Percentiles rank a stretch among this genome's conserved stretches.
Conservation (phyloP, 2,113 vertebrate genomes). For the Poeciliopsis occidentalis region DNA sequence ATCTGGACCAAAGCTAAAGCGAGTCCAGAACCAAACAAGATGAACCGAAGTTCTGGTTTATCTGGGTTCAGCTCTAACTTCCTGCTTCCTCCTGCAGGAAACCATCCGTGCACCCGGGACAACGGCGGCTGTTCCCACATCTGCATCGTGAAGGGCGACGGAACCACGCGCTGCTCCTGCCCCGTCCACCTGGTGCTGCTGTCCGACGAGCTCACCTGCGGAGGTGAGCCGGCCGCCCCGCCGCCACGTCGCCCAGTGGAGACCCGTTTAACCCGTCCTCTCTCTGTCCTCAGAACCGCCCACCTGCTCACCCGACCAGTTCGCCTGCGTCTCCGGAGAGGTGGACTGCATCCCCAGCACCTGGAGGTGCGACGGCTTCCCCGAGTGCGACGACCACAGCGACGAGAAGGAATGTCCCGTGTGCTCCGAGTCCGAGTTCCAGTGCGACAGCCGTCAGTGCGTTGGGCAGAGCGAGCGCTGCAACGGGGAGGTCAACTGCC, state of each 20-base stretch:
- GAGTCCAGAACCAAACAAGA: no score
- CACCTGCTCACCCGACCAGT: constrained; percentile 96
- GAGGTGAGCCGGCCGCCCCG: constrained; percentile 79
- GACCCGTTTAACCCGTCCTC: background rate
- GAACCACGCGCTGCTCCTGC: constrained; percentile 95
- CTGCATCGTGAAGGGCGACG: constrained; percentile 95
- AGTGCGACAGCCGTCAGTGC: constrained; percentile 95
- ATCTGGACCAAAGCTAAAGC: no score
- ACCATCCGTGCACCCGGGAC: constrained; percentile 93
- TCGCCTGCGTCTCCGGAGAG: constrained; percentile 93
- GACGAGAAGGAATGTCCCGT: constrained; percentile 94
- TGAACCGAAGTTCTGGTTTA: no score
- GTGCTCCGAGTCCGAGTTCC: constrained; percentile 91
- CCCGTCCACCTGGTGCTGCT: constrained; percentile 94
- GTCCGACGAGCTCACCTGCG: constrained; percentile 94
- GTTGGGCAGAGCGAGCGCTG: constrained; percentile 86
- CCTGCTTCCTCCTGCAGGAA: constrained; percentile 74
- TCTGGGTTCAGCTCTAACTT: background rate
- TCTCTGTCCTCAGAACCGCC: constrained; percentile 86
- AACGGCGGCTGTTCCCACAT: constrained; percentile 98
- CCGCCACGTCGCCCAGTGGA: rapidly evolving
- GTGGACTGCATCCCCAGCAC: constrained; percentile 96
- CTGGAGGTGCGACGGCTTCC: constrained; percentile 93
- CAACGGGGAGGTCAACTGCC: constrained; percentile 92
- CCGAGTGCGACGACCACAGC: constrained; percentile 93